Conservation (phyloP, 37 sponge, comb jelly and placozoan genomes). For the Lycopodina hypogea region DNA sequence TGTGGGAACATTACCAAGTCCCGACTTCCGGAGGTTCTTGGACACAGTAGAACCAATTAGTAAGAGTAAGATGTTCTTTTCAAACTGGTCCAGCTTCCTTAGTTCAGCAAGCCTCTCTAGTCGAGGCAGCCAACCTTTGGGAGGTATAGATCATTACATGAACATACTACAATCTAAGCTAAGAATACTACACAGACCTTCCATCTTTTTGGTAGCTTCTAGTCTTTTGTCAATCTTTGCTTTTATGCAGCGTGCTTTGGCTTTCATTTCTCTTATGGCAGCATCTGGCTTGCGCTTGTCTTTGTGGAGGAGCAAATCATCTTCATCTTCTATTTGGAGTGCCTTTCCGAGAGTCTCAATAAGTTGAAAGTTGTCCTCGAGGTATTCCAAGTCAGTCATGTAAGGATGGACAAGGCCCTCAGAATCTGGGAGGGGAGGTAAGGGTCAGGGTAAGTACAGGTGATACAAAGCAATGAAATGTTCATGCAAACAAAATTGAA, state of each 20-base stretch:
- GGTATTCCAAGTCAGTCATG: conserved; percentile 60
- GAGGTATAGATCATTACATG: not conserved
- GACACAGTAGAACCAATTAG: conserved; percentile 72
- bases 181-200: conserved; percentile 7
- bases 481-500: not conserved
- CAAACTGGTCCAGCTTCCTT: conserved; percentile 53
- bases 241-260: conserved; percentile 51
- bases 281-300: conserved; percentile 66
- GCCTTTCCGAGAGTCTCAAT: conserved; percentile 54
- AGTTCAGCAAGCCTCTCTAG: conserved; percentile 60
- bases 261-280: conserved; percentile 53
- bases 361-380: conserved; percentile 69
- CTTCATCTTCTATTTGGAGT: conserved; percentile 40
- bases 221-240: conserved; percentile 57
- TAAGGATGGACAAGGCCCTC: conserved; percentile 33
- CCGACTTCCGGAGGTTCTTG: conserved; percentile 52
- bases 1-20: too few species aligned
- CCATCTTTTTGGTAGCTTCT: conserved; percentile 45
- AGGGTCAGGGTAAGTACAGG: not conserved
- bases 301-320: conserved; percentile 31
- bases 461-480: not conserved
- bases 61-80: conserved; percentile 60
- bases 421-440: not conserved
- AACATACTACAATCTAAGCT: not conserved
- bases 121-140: conserved; percentile 58